These are phyloP conservation scores for Platycheirus albimanus DNA, from an alignment of 2,888 invertebrate species.

Conservation along the genomic window DNA sequence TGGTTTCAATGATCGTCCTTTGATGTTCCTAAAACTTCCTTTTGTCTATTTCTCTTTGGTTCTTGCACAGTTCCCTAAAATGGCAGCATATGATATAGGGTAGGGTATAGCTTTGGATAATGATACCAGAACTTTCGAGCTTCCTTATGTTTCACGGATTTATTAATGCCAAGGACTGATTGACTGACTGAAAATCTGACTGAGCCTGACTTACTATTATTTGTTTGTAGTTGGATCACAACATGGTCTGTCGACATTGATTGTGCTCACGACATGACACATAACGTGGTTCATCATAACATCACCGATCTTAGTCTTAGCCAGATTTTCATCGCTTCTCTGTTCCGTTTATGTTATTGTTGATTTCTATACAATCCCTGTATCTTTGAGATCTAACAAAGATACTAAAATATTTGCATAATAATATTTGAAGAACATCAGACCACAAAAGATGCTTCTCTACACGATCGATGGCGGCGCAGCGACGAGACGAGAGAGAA, in stretches of 20 bases:
- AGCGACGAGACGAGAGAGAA: not conserved
- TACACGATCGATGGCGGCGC: no score
- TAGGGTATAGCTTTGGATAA: no score
- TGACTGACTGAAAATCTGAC: conserved; percentile 43
- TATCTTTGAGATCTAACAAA: conserved; percentile 51
- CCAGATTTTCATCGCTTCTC: conserved; percentile 20
- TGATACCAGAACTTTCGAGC: not conserved
- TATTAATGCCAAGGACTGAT: conserved; percentile 64
- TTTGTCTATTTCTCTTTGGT: no score
- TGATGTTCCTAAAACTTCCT: no score
- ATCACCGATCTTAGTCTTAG: conserved; percentile 29
- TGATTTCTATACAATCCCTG: conserved; percentile 25
- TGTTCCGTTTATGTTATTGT: conserved; percentile 14
- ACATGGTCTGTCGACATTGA: conserved; percentile 47
- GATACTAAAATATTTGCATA: conserved; percentile 29
- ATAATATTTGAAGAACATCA: conserved; percentile 33
- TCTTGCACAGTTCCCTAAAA: no score
- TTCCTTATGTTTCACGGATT: not conserved
- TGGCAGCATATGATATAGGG: no score
- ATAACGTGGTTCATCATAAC: conserved; percentile 14
- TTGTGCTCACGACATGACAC: conserved; percentile 15
- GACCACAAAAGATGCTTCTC: conserved; percentile 6
- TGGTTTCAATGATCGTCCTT: no score
- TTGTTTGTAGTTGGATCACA: conserved; percentile 25
- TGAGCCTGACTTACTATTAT: conserved; percentile 18